These are phyloP conservation scores for Noturus placidus DNA, from an alignment of 2,113 vertebrate species.

Conservation along the genomic window DNA sequence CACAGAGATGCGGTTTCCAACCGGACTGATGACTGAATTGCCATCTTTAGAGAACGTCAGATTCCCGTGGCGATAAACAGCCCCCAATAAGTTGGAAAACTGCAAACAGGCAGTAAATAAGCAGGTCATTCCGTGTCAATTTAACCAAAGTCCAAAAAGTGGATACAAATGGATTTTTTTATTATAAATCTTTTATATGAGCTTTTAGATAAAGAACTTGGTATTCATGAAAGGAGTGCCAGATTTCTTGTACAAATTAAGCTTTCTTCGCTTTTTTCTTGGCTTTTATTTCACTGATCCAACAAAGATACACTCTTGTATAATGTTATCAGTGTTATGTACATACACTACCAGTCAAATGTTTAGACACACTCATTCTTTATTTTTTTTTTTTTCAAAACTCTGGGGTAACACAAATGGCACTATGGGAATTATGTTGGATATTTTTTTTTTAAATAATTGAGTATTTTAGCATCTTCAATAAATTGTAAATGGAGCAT, in stretches of 20 bases:
- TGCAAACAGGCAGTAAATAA: slow-evolving; percentile 54
- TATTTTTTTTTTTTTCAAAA: too few relatives aligned
- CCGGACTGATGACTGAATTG: slow-evolving; percentile 86
- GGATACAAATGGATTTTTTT: not conserved
- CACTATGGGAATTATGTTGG: too few relatives aligned
- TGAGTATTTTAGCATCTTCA: too few relatives aligned
- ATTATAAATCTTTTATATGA: not conserved
- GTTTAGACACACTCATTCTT: too few relatives aligned
- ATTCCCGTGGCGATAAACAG: slow-evolving; percentile 91
- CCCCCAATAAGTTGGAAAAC: slow-evolving; percentile 93
- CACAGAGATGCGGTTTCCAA: slow-evolving; percentile 88
- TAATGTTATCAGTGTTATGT: not conserved
- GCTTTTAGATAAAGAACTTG: not conserved
- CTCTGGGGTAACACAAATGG: too few relatives aligned
- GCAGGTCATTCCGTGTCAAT: not conserved
- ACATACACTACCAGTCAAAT: too few relatives aligned
- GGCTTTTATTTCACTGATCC: not conserved
- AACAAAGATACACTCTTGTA: not conserved
- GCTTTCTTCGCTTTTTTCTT: not conserved
- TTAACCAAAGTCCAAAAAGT: not conserved
- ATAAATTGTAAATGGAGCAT: too few relatives aligned
- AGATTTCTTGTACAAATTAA: not conserved
- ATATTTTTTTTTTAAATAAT: too few relatives aligned
- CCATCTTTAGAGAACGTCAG: slow-evolving; percentile 87
- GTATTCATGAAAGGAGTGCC: not conserved